Percentiles rank a stretch among this genome's conserved stretches.
Conservation (phyloP, 2,888 invertebrate genomes). For the Limenitis camilla region DNA sequence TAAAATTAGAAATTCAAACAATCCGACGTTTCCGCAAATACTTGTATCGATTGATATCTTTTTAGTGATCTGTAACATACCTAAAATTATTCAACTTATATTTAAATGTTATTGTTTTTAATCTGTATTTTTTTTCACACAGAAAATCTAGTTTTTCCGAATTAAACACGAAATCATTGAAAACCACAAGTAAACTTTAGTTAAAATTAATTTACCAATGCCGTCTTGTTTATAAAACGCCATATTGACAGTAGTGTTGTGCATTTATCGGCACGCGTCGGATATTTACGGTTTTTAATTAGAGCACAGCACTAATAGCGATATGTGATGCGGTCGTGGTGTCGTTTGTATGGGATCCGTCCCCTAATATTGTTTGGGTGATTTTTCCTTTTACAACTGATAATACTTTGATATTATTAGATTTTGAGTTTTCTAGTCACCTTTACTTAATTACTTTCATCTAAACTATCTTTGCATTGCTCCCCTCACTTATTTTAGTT, state of each 20-base stretch:
- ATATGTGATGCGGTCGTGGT: conserved; percentile 31
- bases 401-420: neutral
- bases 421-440: no score
- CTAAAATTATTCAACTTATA: no score
- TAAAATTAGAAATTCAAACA: no score
- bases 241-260: conserved; percentile 26
- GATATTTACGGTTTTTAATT: conserved; percentile 56
- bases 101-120: no score
- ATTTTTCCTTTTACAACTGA: neutral
- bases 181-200: neutral
- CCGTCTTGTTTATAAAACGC: conserved; percentile 2
- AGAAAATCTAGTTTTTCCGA: no score
- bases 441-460: no score
- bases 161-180: neutral
- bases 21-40: no score
- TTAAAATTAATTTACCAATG: conserved; percentile 1
- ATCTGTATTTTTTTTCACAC: no score
- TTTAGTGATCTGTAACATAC: no score
- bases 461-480: no score
- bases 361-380: conserved; percentile 7
- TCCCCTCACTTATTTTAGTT: no score
- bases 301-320: conserved; percentile 36
- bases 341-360: neutral
- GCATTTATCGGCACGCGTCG: conserved; percentile 21
- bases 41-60: no score